Evolutionary conservation across 2,888 invertebrate species (phyloP), one percentile per base, ranked within the genome.

Genomic region (Cantharis nigra): DNA sequence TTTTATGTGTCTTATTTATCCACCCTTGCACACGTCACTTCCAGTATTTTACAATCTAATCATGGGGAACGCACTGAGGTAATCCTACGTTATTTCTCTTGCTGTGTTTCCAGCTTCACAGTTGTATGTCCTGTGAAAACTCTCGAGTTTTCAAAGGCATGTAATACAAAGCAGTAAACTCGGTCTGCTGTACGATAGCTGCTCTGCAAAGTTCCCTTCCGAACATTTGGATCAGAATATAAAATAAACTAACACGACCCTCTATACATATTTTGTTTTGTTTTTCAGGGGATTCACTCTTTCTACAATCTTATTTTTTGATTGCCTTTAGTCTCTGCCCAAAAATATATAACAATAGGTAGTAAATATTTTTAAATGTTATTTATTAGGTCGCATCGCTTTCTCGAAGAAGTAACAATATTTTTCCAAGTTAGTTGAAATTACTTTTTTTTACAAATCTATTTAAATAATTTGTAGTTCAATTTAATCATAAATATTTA

Each of bases 1-100:
- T 89, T 89, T 89, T 89, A 89, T 88, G 88, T 88, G 86, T 87
- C 88, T 88, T 89, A 89, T 89, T 88, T 88, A 88, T 88, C 89
- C 89, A 89, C 89, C 88, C 89, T 87, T 88, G 88, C 88, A 87
- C 87, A 88, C 88, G 89, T 89, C 89, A 89, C 89, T 89, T 89
- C 88, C 88, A 89, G 89, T 89, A 89, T 89, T 89, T 89, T 89
- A 89, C 89, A 89, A 89, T 89, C 89, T 89, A 89, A 89, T 89
- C 89, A 89, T 89, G 88, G 89, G 88, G 88, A 89, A 89, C 89
- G 89, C 89, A 89, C 89, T 88, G 87, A 85, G 86, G 88, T 89
- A 89, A 89, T 89, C 89, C 89, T 82, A 87, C 86, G 88, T 89
- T 89, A 89, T 89, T 89, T 89, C 88, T 88, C 88, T 87, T 84